Percentiles rank a stretch among this genome's conserved stretches.
Conservation (phyloP, 2,888 invertebrate species). For the Volucella inflata region DNA sequence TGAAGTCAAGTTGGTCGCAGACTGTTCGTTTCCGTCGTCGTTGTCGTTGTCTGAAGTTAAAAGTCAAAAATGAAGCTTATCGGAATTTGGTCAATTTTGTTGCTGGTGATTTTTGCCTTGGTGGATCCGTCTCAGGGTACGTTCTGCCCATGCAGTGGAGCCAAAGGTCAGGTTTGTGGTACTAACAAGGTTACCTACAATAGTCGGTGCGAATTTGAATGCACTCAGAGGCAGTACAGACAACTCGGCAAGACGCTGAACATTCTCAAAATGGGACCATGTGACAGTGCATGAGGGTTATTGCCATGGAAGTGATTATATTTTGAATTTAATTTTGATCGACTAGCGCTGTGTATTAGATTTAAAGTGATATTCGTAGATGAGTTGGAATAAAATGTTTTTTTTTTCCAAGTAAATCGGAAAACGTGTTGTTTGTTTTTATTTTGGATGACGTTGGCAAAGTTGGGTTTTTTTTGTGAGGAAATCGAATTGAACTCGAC, state of each 20-base stretch:
- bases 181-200: constrained; percentile 96
- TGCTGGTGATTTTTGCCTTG: constrained; percentile 72
- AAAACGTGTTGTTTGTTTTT: too few species aligned
- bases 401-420: background rate
- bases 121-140: constrained; percentile 77
- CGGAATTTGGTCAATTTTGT: constrained; percentile 73
- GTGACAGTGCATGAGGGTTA: constrained; percentile 68
- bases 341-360: background rate
- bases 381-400: constrained; percentile 17
- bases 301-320: constrained; percentile 40
- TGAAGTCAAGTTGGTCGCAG: background rate
- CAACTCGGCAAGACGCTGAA: constrained; percentile 79
- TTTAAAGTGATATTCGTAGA: constrained; percentile 15
- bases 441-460: too few species aligned
- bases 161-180: constrained; percentile 95
- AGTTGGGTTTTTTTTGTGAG: too few species aligned
- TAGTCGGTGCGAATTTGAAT: constrained; percentile 97
- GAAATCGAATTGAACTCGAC: too few species aligned
- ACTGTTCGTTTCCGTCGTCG: too few species aligned
- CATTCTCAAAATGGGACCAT: constrained; percentile 78
- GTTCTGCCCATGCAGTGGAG: constrained; percentile 90
- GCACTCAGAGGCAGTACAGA: constrained; percentile 85
- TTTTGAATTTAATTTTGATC: constrained; percentile 10
- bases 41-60: too few species aligned
- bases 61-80: constrained; percentile 78